These are phyloP conservation scores for Philotrypesis tridentata DNA, from an alignment of 1,140 invertebrate species.

Conservation along the genomic window DNA sequence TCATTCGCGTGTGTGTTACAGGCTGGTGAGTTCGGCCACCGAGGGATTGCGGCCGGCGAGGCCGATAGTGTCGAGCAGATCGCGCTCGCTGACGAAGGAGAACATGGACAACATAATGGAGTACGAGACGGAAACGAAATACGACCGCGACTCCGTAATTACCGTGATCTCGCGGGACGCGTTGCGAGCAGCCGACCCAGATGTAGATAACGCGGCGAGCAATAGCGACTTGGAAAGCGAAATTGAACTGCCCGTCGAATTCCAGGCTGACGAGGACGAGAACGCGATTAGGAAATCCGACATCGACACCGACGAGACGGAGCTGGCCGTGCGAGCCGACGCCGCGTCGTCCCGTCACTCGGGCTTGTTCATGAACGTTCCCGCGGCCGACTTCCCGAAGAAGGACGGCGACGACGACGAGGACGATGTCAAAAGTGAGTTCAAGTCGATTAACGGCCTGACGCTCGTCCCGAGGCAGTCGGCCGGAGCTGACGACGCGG, in stretches of 20 bases:
- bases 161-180: constrained; percentile 33
- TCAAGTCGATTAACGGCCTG: not conserved
- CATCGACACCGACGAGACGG: not conserved
- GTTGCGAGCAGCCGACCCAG: constrained; percentile 10
- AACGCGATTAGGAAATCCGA: constrained; percentile 25
- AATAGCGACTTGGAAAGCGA: constrained; percentile 41
- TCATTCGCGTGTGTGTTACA: too few species aligned
- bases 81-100: constrained; percentile 44
- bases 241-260: constrained; percentile 30
- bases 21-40: constrained; percentile 18
- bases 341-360: not conserved
- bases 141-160: constrained; percentile 36
- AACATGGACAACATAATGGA: constrained; percentile 44
- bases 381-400: not conserved
- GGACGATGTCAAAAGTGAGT: constrained; percentile 10
- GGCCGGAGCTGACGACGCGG: not conserved
- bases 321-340: not conserved
- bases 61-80: not conserved
- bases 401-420: not conserved
- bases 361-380: not conserved
- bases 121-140: constrained; percentile 38
- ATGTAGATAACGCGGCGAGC: not conserved
- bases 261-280: constrained; percentile 30
- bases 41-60: not conserved
- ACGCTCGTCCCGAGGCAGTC: not conserved